These are phyloP conservation scores for Halcyon leucocephala DNA, from an alignment of 2,797 vertebrate genomes.

Conservation along the genomic window DNA sequence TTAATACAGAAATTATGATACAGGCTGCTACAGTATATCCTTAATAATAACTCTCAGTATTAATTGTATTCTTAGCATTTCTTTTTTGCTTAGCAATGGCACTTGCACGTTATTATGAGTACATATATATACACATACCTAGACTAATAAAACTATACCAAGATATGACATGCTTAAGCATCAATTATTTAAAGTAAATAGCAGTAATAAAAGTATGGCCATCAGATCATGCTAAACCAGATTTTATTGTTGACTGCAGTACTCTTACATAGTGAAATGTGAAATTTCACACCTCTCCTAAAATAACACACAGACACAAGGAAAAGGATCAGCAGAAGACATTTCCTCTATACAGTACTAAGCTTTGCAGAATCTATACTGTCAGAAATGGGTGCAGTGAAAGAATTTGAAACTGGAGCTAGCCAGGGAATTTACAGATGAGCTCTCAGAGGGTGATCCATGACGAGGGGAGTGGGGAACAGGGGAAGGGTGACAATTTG, in stretches of 20 bases:
- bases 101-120: neutral
- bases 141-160: neutral
- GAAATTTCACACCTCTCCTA: neutral
- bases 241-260: neutral
- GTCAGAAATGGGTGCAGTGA: neutral
- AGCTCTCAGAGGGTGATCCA: neutral
- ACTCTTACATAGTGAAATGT: neutral
- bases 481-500: neutral
- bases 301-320: neutral
- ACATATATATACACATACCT: neutral
- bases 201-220: neutral
- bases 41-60: neutral
- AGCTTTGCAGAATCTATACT: neutral
- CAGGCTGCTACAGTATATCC: neutral
- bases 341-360: neutral
- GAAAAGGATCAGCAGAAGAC: neutral
- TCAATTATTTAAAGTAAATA: neutral
- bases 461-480: neutral
- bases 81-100: neutral
- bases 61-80: neutral
- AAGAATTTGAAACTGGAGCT: neutral
- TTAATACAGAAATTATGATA: neutral
- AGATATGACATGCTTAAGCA: neutral
- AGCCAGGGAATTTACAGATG: neutral
- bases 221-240: neutral